These are phyloP conservation scores for Phasianus colchicus DNA, from an alignment of 2,113 vertebrate species.

Conservation along the genomic window DNA sequence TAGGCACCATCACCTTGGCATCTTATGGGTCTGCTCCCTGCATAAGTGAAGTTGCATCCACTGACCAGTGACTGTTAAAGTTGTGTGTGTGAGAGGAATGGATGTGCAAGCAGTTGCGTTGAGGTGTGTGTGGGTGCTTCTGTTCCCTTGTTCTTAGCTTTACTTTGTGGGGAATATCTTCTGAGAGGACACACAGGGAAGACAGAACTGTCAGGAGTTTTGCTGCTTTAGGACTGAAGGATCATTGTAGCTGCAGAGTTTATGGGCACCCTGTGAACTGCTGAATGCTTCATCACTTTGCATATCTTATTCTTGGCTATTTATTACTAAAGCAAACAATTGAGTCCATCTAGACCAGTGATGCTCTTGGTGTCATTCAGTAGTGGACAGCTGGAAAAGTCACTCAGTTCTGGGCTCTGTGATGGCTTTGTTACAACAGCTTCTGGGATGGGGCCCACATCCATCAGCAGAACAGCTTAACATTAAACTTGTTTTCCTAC, in stretches of 20 bases:
- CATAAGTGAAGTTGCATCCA: background rate
- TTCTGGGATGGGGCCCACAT: background rate
- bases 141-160: background rate
- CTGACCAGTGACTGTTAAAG: background rate
- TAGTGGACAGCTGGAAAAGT: background rate
- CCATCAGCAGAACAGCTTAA: background rate
- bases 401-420: background rate
- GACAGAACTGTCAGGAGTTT: accelerated
- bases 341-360: background rate
- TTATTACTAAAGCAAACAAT: background rate
- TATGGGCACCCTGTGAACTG: background rate
- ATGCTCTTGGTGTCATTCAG: background rate
- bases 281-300: background rate
- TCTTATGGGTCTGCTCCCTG: background rate
- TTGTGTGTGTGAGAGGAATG: background rate
- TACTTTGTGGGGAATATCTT: background rate
- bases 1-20: background rate
- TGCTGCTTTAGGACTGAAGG: background rate
- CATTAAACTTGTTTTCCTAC: background rate
- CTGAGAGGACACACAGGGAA: accelerated
- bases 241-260: background rate
- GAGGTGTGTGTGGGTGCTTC: background rate
- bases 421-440: background rate
- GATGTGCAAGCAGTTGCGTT: background rate
- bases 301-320: background rate